phyloP scores from a whole-genome alignment of 1,140 invertebrate species.

The Nymphalis io region DNA sequence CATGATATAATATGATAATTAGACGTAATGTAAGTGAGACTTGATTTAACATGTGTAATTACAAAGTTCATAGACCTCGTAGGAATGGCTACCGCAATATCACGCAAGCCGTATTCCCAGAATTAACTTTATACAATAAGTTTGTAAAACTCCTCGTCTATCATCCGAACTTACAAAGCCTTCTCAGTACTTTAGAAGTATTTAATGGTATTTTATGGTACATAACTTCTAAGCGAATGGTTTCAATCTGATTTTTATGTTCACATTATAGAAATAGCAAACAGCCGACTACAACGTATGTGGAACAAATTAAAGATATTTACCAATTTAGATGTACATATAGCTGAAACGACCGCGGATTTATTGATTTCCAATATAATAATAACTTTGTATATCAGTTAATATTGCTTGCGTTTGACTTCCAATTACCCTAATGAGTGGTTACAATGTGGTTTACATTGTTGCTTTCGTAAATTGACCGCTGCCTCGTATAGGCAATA shows the following conservation, averaged over 20 bases:
- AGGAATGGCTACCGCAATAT: constrained; percentile 20
- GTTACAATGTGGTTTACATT: constrained; percentile 51
- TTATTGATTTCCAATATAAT: constrained; percentile 25
- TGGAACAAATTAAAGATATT: constrained; percentile 6
- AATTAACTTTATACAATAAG: constrained; percentile 41
- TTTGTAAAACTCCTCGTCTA: constrained; percentile 41
- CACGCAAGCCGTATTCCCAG: constrained; percentile 27
- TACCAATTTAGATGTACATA: background rate
- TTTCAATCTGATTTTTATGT: constrained; percentile 44
- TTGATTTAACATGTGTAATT: constrained; percentile 20
- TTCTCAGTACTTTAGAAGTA: constrained; percentile 36
- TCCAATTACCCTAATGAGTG: constrained; percentile 65
- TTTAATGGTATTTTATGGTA: constrained; percentile 43
- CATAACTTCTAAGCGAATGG: constrained; percentile 44
- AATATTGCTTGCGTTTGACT: constrained; percentile 35
- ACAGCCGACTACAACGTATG: constrained; percentile 4
- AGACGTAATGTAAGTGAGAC: constrained; percentile 10
- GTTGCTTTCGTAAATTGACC: constrained; percentile 43
- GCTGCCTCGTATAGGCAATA: constrained; percentile 2
- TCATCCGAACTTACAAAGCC: constrained; percentile 41
- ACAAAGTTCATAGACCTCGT: background rate
- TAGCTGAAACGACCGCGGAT: constrained; percentile 18
- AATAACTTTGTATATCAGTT: constrained; percentile 32
- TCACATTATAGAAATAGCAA: constrained; percentile 20
- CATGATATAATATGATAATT: constrained; percentile 5